phyloP scores from a whole-genome alignment of 1,140 invertebrate species.

The Zaprionus tsacasi region DNA sequence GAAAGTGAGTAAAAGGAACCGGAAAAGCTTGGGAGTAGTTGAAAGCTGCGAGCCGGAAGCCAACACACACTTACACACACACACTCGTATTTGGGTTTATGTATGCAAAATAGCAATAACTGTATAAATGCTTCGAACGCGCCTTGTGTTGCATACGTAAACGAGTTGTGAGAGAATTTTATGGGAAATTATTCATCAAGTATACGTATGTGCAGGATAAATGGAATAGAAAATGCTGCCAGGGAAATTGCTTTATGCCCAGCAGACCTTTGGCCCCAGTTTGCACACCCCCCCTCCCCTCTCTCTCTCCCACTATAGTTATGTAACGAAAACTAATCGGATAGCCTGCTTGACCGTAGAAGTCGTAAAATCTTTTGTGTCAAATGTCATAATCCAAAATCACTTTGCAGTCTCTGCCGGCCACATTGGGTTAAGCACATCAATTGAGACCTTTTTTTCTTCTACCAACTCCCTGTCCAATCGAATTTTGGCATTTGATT shows the following conservation, averaged over 20 bases:
- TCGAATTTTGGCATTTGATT: slow-evolving; percentile 53
- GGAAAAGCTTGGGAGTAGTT: neutral
- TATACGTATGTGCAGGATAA: slow-evolving; percentile 13
- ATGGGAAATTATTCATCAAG: slow-evolving; percentile 33
- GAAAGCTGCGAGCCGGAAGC: neutral
- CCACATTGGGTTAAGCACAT: slow-evolving; percentile 25
- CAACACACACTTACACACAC: neutral
- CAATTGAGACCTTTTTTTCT: slow-evolving; percentile 41
- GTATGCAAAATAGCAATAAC: slow-evolving; percentile 78
- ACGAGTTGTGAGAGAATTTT: slow-evolving; percentile 17
- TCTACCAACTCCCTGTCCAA: slow-evolving; percentile 22
- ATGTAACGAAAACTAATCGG: slow-evolving; percentile 28
- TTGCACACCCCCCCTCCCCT: too few relatives aligned
- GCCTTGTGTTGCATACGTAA: slow-evolving; percentile 33
- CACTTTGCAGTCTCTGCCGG: slow-evolving; percentile 39
- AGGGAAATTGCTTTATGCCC: slow-evolving; percentile 38
- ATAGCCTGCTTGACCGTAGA: slow-evolving; percentile 16
- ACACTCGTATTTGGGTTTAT: slow-evolving; percentile 50
- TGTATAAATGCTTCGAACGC: slow-evolving; percentile 64
- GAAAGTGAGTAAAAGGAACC: neutral
- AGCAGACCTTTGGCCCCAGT: slow-evolving; percentile 39
- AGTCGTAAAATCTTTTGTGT: slow-evolving; percentile 58
- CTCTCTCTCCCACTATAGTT: neutral
- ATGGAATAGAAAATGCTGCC: slow-evolving; percentile 53
- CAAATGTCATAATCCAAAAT: slow-evolving; percentile 69